Conservation (phyloP, 2,888 invertebrate species). For the Stegana nigrithorax region DNA sequence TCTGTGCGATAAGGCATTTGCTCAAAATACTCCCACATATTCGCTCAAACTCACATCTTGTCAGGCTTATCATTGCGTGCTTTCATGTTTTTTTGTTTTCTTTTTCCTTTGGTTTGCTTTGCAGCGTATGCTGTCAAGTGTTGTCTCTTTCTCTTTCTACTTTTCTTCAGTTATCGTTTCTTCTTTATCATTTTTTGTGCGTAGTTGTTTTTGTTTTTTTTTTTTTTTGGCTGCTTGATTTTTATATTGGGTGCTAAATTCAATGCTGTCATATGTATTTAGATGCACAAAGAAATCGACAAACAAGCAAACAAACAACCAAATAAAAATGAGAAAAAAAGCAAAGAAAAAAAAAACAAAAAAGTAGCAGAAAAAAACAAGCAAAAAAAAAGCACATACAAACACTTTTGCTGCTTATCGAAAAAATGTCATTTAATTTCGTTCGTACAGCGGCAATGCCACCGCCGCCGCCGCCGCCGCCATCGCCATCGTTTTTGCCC, state of each 20-base stretch:
- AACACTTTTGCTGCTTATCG: constrained; percentile 2
- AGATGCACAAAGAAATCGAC: not conserved
- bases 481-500: not conserved
- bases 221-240: constrained; percentile 40
- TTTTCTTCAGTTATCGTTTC: constrained; percentile 33
- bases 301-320: not conserved
- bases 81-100: not conserved
- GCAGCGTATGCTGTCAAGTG: not conserved
- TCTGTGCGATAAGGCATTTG: constrained; percentile 39
- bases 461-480: constrained; percentile 25
- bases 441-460: constrained; percentile 31
- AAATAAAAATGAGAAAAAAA: too few relatives aligned
- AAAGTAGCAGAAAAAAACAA: constrained; percentile 1
- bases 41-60: not conserved
- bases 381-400: too few relatives aligned
- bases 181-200: not conserved
- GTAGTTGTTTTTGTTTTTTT: not conserved
- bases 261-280: constrained; percentile 32
- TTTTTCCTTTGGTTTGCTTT: not conserved
- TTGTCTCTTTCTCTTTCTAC: not conserved
- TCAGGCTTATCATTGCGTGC: constrained; percentile 5
- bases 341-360: constrained; percentile 8
- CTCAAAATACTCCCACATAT: constrained; percentile 36
- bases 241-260: constrained; percentile 55
- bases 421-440: constrained; percentile 49